phyloP scores from a whole-genome alignment of 2,888 invertebrate species.

The Leptinotarsa peninsularis region DNA sequence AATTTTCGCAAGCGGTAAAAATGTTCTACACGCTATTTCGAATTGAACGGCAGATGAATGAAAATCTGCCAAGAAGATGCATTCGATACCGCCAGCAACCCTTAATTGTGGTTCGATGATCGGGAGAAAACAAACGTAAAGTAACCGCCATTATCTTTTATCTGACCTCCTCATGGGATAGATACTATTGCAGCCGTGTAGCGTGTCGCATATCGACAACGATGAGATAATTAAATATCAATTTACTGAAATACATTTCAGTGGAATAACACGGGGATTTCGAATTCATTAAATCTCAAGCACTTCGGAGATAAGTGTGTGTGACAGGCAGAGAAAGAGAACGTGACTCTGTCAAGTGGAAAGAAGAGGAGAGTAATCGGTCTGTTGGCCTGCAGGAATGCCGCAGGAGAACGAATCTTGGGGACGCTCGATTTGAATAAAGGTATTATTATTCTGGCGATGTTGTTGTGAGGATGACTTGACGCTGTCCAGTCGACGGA shows the following conservation, averaged over 20 bases:
- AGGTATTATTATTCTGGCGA: constrained; percentile 28
- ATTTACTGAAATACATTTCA: constrained; percentile 60
- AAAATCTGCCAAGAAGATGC: not conserved
- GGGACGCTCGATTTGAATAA: constrained; percentile 43
- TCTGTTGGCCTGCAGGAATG: constrained; percentile 60
- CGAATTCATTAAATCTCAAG: constrained; percentile 62
- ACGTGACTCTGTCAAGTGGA: constrained; percentile 43
- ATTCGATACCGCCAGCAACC: constrained; percentile 5
- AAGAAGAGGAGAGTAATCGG: constrained; percentile 53
- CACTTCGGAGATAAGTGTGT: constrained; percentile 57
- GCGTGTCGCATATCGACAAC: constrained; percentile 56
- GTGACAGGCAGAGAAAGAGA: constrained; percentile 56
- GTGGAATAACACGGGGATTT: constrained; percentile 58
- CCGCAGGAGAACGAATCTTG: constrained; percentile 55
- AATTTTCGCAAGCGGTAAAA: no score
- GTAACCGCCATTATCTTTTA: constrained; percentile 37
- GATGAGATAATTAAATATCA: constrained; percentile 59
- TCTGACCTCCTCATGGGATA: constrained; percentile 29
- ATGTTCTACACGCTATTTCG: no score
- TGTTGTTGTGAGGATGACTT: constrained; percentile 9
- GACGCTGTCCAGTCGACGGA: not conserved
- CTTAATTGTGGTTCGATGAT: constrained; percentile 39
- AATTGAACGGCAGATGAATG: no score
- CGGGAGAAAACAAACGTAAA: constrained; percentile 30
- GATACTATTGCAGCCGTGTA: constrained; percentile 34